Evolutionary conservation across 2,797 vertebrate genomes (phyloP).

Genomic region (Caiman crocodilus): DNA sequence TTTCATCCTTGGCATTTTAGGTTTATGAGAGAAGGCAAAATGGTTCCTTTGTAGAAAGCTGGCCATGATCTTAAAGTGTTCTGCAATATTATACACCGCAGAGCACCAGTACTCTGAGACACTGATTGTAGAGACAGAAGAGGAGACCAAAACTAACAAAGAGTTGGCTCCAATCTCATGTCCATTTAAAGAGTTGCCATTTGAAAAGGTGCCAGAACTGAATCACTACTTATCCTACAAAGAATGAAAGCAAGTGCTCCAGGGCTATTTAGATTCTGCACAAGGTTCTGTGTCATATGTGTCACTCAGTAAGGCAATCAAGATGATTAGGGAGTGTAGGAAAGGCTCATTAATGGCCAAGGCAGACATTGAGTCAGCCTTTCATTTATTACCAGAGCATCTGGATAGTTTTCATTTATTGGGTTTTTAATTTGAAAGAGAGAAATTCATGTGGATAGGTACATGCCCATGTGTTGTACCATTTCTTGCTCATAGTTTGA

Average conservation of each 20-base stretch:
- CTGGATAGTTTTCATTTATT: slow-evolving; percentile 45
- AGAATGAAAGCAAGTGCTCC: slow-evolving; percentile 38
- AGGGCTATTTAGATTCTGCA: slow-evolving; percentile 40
- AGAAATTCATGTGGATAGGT: slow-evolving; percentile 35
- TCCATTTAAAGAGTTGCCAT: slow-evolving; percentile 56
- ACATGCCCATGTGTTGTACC: background rate
- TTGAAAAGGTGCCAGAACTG: slow-evolving; percentile 62
- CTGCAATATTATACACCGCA: background rate
- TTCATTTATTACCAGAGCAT: slow-evolving; percentile 48
- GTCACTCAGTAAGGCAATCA: slow-evolving; percentile 74
- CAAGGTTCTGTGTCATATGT: slow-evolving; percentile 32
- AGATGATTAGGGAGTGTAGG: slow-evolving; percentile 72
- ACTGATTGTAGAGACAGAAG: background rate
- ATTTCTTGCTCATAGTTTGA: slow-evolving; percentile 10
- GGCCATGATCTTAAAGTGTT: background rate
- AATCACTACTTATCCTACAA: slow-evolving; percentile 51
- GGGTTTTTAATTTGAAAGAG: slow-evolving; percentile 54
- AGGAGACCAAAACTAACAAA: background rate
- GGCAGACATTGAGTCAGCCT: slow-evolving; percentile 43
- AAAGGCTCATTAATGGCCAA: slow-evolving; percentile 62
- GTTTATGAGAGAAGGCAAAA: background rate
- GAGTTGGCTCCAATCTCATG: background rate
- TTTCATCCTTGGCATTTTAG: background rate
- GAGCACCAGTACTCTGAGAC: background rate
- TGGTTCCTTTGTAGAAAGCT: background rate